Conservation (phyloP, 1,140 invertebrate genomes). For the Nylanderia fulva region DNA sequence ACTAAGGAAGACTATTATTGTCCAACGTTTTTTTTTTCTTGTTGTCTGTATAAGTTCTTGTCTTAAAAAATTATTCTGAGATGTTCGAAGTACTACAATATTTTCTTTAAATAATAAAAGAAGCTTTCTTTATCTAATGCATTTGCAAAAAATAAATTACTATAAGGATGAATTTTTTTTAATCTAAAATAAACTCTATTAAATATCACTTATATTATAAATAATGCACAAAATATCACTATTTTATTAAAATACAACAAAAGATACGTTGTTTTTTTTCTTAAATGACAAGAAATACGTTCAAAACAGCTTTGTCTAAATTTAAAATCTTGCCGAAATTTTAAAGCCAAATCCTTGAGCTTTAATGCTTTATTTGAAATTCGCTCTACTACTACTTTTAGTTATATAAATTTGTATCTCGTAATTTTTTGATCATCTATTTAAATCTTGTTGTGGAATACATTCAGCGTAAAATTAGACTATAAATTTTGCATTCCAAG, state of each 20-base stretch:
- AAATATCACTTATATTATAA: constrained; percentile 21
- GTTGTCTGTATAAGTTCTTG: constrained; percentile 51
- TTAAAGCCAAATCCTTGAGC: neutral
- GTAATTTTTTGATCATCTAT: too few species aligned
- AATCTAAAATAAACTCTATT: neutral
- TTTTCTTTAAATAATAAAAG: neutral
- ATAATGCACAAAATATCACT: neutral
- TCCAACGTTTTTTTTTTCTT: constrained; percentile 60
- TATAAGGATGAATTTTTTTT: neutral
- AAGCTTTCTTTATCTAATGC: neutral
- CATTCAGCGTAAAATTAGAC: neutral
- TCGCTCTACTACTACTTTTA: too few species aligned
- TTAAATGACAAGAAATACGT: neutral
- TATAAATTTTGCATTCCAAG: neutral
- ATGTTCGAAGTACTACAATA: constrained; percentile 11
- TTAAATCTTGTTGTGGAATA: too few species aligned
- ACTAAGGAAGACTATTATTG: constrained; percentile 82
- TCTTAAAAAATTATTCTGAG: constrained; percentile 7
- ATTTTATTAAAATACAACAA: neutral
- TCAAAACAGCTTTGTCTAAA: neutral
- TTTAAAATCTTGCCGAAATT: neutral
- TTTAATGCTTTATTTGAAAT: too few species aligned
- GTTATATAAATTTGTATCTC: too few species aligned
- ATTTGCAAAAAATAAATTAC: neutral
- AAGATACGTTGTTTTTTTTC: neutral